These are phyloP conservation scores for Amblyraja radiata DNA, from an alignment of 2,797 vertebrate species.

Conservation along the genomic window DNA sequence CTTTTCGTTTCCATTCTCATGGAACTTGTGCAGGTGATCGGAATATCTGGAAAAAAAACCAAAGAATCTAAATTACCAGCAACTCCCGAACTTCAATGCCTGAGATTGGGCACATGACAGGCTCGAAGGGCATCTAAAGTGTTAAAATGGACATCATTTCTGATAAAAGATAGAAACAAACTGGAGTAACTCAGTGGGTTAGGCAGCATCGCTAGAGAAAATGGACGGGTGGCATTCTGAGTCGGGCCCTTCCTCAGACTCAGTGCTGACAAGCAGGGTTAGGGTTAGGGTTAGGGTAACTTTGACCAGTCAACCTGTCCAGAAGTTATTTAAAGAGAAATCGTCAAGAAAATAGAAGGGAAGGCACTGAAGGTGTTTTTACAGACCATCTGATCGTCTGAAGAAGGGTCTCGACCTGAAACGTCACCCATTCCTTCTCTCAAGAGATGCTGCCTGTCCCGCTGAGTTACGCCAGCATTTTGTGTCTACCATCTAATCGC, in stretches of 20 bases:
- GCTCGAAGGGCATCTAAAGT: not conserved
- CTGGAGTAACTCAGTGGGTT: no score
- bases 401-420: no score
- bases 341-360: not conserved
- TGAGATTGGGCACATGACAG: not conserved
- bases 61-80: not conserved
- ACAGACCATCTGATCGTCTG: no score
- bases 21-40: constrained; percentile 90
- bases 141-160: not conserved
- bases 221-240: no score
- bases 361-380: not conserved
- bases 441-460: no score
- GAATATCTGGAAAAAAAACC: constrained; percentile 65
- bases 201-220: no score
- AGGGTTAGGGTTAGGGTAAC: not conserved
- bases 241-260: not conserved
- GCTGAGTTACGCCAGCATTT: no score
- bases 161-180: no score
- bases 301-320: not conserved
- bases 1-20: constrained; percentile 69
- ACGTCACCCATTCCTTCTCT: no score
- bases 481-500: not conserved
- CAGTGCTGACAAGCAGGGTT: not conserved
- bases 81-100: not conserved
- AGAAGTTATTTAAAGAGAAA: not conserved